Conservation (phyloP, 2,113 vertebrate species). For the Leuciscus idus region DNA sequence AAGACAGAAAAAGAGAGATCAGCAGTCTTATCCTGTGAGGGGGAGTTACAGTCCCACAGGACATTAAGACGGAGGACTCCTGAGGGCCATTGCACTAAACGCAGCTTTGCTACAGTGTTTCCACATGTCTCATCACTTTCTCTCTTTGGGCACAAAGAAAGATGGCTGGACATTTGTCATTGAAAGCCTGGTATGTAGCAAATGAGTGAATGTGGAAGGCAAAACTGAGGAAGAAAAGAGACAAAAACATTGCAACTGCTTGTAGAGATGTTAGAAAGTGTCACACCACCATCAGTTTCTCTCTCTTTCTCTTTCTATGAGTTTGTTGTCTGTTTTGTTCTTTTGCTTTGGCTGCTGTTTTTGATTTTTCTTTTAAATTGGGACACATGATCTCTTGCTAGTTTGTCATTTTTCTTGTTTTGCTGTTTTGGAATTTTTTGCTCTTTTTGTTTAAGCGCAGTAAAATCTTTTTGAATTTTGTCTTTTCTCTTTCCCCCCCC, state of each 20-base stretch:
- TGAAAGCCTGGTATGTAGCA: neutral
- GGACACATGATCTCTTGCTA: conserved; percentile 14
- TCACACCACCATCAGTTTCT: conserved; percentile 7
- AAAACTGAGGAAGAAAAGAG: neutral
- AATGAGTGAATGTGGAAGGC: conserved; percentile 20
- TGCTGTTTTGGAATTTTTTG: conserved; percentile 52
- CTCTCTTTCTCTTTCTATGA: conserved; percentile 29
- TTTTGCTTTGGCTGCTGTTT: conserved; percentile 41
- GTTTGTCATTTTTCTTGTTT: conserved; percentile 53
- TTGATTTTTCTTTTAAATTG: conserved; percentile 46
- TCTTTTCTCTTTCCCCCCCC: conserved; percentile 69
- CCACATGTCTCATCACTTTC: conserved; percentile 30
- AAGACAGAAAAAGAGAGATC: conserved; percentile 14
- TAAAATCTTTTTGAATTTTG: conserved; percentile 65
- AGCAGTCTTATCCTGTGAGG: conserved; percentile 38
- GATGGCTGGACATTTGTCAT: conserved; percentile 29
- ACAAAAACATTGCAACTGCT: neutral
- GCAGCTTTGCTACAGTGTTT: conserved; percentile 28
- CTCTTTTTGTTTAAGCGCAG: conserved; percentile 53
- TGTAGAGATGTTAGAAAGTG: conserved; percentile 11
- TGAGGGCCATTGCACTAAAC: conserved; percentile 20
- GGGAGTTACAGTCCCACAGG: conserved; percentile 29
- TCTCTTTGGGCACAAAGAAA: conserved; percentile 17
- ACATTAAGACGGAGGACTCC: conserved; percentile 25
- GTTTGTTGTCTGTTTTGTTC: conserved; percentile 44